Conservation (phyloP, 2,797 vertebrate species). For the Sebastes taczanowskii region DNA sequence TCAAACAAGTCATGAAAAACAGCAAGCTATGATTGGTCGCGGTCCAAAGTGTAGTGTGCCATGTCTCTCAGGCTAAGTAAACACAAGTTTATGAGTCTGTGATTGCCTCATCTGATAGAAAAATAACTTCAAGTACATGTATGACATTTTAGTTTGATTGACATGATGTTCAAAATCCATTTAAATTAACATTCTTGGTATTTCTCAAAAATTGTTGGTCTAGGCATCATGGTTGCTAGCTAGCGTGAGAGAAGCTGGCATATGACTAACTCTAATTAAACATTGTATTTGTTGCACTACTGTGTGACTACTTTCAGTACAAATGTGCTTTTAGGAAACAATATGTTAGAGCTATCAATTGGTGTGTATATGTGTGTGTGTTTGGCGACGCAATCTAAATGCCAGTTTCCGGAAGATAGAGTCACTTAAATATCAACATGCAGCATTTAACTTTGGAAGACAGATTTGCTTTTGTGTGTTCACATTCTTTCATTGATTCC, state of each 20-base stretch:
- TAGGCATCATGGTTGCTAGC: not conserved
- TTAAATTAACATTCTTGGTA: not conserved
- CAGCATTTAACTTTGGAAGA: not conserved
- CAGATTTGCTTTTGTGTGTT: not conserved
- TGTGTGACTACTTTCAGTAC: not conserved
- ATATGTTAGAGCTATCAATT: not conserved
- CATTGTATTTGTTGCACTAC: not conserved
- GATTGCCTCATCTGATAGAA: not conserved
- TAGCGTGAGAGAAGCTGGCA: not conserved
- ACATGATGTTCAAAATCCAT: not conserved
- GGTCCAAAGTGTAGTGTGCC: too few relatives aligned
- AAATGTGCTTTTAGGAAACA: not conserved
- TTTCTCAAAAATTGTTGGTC: not conserved
- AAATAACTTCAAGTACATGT: not conserved
- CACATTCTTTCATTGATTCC: not conserved
- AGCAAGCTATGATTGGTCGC: not conserved
- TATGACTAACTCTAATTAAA: not conserved
- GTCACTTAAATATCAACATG: not conserved
- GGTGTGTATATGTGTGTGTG: not conserved
- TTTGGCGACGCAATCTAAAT: conserved; percentile 9
- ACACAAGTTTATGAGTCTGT: not conserved
- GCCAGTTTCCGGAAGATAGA: not conserved
- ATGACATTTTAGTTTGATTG: not conserved
- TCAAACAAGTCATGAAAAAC: not conserved
- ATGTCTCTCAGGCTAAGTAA: not conserved